phyloP scores from a whole-genome alignment of 2,113 vertebrate species.

The Eptesicus fuscus region DNA sequence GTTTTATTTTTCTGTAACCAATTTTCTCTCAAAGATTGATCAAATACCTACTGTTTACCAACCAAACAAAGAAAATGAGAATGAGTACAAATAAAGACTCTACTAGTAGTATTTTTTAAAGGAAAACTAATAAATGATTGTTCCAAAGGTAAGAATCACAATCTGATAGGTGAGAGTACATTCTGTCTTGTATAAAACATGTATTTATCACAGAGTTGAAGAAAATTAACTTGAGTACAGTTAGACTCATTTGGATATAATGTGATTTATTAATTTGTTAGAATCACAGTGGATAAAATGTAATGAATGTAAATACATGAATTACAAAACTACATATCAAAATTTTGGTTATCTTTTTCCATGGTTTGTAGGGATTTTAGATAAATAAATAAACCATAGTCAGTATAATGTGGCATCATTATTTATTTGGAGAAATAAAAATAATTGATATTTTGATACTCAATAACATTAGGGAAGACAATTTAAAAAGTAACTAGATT shows the following conservation, averaged over 20 bases:
- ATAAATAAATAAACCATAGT: not conserved
- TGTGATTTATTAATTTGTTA: not conserved
- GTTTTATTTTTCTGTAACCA: not conserved
- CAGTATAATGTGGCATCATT: not conserved
- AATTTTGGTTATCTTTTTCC: not conserved
- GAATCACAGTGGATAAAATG: not conserved
- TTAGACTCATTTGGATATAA: not conserved
- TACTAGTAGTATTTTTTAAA: not conserved
- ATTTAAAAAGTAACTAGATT: not conserved
- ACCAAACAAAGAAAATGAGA: not conserved
- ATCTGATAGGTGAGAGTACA: not conserved
- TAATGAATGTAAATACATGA: not conserved
- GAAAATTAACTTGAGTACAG: not conserved
- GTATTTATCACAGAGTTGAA: not conserved
- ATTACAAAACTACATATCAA: not conserved
- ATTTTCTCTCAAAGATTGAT: not conserved
- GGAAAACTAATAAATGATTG: not conserved
- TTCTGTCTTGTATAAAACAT: not conserved
- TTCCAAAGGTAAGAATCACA: not conserved
- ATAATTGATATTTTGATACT: not conserved
- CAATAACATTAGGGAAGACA: not conserved
- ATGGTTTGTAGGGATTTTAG: not conserved
- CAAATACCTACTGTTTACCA: not conserved
- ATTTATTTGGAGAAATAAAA: not conserved
- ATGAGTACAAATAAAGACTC: not conserved